phyloP scores from a whole-genome alignment of 2,888 invertebrate genomes.

The Leptarthrus brevirostris region DNA sequence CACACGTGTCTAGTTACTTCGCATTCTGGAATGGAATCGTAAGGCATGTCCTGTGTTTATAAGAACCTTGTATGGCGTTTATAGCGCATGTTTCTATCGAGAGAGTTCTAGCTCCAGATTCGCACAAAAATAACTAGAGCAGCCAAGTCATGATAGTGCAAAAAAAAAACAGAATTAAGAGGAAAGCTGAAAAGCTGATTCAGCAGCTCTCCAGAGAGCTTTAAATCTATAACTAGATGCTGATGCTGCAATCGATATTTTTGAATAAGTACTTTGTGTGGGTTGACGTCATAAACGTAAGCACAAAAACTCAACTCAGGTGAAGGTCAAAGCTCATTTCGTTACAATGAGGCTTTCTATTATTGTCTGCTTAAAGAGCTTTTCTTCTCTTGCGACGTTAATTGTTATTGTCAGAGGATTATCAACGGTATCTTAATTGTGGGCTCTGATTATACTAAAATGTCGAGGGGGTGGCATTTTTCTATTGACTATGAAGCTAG shows the following conservation, averaged over 20 bases:
- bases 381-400: background rate
- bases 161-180: too few relatives aligned
- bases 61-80: background rate
- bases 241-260: constrained; percentile 16
- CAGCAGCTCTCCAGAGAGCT: background rate
- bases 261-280: background rate
- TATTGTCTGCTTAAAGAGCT: background rate
- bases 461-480: too few relatives aligned
- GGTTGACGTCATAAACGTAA: background rate
- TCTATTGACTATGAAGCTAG: too few relatives aligned
- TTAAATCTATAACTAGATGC: background rate
- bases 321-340: constrained; percentile 11
- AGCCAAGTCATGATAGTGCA: too few relatives aligned
- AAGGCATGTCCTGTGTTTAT: background rate
- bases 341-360: background rate
- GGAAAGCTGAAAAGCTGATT: background rate
- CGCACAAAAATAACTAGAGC: background rate
- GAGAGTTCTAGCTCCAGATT: background rate
- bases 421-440: background rate
- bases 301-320: background rate
- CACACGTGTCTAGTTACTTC: background rate
- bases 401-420: background rate
- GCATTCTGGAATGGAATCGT: background rate
- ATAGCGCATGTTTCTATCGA: background rate
- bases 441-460: background rate